Evolutionary conservation across 2,113 vertebrate genomes (phyloP).

Genomic region (Ammodramus savannarum): DNA sequence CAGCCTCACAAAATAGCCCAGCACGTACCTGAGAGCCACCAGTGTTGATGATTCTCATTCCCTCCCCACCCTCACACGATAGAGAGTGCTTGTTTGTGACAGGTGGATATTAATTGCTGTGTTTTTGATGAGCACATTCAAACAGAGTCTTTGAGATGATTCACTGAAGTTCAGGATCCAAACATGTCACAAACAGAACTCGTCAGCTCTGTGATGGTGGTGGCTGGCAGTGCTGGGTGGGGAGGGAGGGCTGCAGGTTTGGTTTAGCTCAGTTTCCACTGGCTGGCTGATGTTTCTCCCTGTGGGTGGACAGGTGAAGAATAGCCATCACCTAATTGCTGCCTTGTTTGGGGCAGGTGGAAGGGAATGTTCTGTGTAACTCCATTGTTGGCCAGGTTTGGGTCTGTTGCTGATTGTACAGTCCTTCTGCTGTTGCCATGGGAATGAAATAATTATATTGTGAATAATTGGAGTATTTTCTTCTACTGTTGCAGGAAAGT

Average conservation of each 20-base stretch:
- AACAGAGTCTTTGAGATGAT: neutral
- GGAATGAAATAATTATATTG: slow-evolving; percentile 20
- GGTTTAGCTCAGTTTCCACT: neutral
- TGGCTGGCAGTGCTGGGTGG: neutral
- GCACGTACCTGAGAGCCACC: fast-evolving
- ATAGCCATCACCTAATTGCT: neutral
- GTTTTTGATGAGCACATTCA: neutral
- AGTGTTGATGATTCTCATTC: neutral
- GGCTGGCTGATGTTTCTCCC: neutral
- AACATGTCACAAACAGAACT: neutral
- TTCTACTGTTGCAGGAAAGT: neutral
- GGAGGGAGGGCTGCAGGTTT: neutral
- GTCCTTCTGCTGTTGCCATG: slow-evolving; percentile 25
- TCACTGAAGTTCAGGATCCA: neutral
- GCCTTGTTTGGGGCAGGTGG: neutral
- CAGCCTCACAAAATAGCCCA: neutral
- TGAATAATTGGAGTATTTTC: slow-evolving; percentile 1
- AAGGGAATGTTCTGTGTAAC: neutral
- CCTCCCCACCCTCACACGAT: fast-evolving
- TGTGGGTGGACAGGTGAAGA: slow-evolving; percentile 39
- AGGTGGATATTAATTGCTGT: neutral
- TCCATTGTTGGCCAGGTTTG: neutral
- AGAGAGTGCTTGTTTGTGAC: neutral
- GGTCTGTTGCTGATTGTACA: neutral
- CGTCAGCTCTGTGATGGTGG: neutral